Evolutionary conservation across 2,797 vertebrate genomes (phyloP).

Genomic region (Varecia variegata): DNA sequence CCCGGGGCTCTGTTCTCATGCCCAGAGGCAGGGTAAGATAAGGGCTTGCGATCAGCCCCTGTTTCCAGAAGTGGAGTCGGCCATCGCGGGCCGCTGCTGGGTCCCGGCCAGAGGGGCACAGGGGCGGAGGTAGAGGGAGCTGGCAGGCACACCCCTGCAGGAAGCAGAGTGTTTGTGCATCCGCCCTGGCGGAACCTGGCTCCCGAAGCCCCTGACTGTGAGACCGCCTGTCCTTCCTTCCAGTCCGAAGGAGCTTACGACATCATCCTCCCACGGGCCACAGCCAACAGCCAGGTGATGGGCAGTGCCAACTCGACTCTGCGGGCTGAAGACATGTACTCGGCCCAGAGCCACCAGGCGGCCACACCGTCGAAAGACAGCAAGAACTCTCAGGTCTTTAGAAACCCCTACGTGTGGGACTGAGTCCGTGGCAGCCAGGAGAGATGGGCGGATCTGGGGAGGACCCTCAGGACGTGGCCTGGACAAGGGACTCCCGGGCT

Average conservation of each 20-base stretch:
- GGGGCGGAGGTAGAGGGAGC: not conserved
- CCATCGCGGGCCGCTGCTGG: not conserved
- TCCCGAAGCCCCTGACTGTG: not conserved
- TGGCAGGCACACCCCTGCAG: constrained; percentile 23
- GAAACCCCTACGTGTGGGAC: constrained; percentile 71
- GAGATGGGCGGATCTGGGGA: not conserved
- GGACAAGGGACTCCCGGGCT: not conserved
- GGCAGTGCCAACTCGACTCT: constrained; percentile 87
- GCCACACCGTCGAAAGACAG: constrained; percentile 76
- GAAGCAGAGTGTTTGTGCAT: constrained; percentile 29
- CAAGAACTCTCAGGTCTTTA: constrained; percentile 84
- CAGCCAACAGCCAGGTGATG: constrained; percentile 82
- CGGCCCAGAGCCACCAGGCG: constrained; percentile 71
- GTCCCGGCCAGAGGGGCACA: not conserved
- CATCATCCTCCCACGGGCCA: constrained; percentile 91
- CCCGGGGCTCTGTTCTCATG: not conserved
- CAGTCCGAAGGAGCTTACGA: constrained; percentile 84
- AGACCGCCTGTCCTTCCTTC: constrained; percentile 47
- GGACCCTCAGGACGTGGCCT: not conserved
- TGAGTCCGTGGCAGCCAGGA: not conserved
- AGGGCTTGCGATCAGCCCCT: not conserved
- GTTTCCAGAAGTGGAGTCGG: not conserved
- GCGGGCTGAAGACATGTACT: constrained; percentile 80
- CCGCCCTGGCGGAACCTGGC: constrained; percentile 34
- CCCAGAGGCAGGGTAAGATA: not conserved